phyloP scores from a whole-genome alignment of 2,113 vertebrate genomes.

The Ardeotis arabs region DNA sequence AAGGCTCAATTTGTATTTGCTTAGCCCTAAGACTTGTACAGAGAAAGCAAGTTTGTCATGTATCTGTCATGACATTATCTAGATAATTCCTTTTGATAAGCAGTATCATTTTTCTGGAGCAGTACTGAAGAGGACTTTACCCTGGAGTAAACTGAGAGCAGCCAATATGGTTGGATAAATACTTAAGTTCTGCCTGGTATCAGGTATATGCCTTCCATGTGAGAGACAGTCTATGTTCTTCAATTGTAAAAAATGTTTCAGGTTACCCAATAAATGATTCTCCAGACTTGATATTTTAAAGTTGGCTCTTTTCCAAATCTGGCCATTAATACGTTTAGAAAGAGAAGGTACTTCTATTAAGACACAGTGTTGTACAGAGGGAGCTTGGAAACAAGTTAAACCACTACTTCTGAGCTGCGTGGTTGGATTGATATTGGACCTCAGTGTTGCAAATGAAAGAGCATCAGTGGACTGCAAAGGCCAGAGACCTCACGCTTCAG shows the following conservation, averaged over 20 bases:
- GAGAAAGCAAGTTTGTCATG: slow-evolving; percentile 51
- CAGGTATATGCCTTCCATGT: background rate
- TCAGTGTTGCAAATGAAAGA: background rate
- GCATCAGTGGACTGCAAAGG: background rate
- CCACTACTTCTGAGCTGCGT: background rate
- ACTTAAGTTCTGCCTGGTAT: background rate
- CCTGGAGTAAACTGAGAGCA: slow-evolving; percentile 29
- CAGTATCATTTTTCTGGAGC: slow-evolving; percentile 39
- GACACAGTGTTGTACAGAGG: background rate
- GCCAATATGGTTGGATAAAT: slow-evolving; percentile 24
- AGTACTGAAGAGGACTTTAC: slow-evolving; percentile 27
- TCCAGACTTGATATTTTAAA: background rate
- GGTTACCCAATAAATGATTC: background rate
- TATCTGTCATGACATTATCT: slow-evolving; percentile 51
- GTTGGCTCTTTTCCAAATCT: background rate
- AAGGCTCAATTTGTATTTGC: slow-evolving; percentile 44
- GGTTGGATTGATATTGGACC: background rate
- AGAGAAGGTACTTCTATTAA: background rate
- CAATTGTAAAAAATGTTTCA: background rate
- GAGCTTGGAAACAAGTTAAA: background rate
- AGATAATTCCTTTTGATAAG: slow-evolving; percentile 67
- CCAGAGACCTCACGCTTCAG: background rate
- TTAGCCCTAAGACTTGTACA: slow-evolving; percentile 34
- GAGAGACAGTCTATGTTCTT: background rate
- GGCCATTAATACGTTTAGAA: background rate